Evolutionary conservation across 1,140 invertebrate genomes (phyloP).

Genomic region (Bombus difficillimus): DNA sequence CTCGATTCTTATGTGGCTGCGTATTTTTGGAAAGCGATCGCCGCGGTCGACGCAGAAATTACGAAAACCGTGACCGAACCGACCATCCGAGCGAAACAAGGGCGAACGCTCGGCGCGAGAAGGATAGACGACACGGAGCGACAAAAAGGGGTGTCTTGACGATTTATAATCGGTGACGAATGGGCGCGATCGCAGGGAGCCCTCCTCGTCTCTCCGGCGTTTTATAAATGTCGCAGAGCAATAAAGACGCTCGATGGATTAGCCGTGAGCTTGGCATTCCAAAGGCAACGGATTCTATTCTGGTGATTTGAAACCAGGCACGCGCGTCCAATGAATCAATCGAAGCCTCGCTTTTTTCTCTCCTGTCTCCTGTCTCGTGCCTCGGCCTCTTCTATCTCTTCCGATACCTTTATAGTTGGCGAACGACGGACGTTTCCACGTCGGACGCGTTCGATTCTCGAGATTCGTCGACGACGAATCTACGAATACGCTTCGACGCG

Average conservation of each 20-base stretch:
- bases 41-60: background rate
- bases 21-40: slow-evolving; percentile 11
- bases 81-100: background rate
- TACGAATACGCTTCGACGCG: background rate
- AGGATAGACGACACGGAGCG: background rate
- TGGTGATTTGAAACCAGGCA: slow-evolving; percentile 76
- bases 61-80: background rate
- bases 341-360: slow-evolving; percentile 51
- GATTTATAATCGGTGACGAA: slow-evolving; percentile 72
- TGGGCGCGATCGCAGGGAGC: slow-evolving; percentile 58
- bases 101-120: background rate
- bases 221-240: slow-evolving; percentile 77
- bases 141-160: slow-evolving; percentile 42
- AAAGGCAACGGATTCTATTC: slow-evolving; percentile 74
- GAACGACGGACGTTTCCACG: slow-evolving; percentile 4
- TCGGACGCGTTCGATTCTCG: background rate
- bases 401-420: slow-evolving; percentile 49
- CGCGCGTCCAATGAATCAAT: slow-evolving; percentile 79
- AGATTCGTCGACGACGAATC: background rate
- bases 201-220: slow-evolving; percentile 66
- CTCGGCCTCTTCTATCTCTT: slow-evolving; percentile 36
- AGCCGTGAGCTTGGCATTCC: slow-evolving; percentile 70
- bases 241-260: slow-evolving; percentile 79
- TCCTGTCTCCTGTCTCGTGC: background rate
- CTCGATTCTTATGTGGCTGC: background rate